phyloP scores from a whole-genome alignment of 1,140 invertebrate species.

The Listronotus bonariensis region DNA sequence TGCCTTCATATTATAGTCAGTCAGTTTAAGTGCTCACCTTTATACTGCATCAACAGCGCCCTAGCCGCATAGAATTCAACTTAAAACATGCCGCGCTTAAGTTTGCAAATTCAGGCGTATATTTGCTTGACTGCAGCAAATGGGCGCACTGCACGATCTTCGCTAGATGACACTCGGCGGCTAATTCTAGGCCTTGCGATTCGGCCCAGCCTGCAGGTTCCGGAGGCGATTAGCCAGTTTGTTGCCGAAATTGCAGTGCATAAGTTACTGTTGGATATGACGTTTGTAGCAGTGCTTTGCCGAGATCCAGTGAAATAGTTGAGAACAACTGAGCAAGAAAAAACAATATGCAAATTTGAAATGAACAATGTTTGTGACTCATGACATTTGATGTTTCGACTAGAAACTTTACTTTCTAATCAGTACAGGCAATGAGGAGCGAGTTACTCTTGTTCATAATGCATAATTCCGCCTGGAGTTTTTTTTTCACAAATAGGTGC shows the following conservation, averaged over 20 bases:
- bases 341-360: no score
- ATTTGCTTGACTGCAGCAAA: constrained; percentile 82
- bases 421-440: no score
- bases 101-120: constrained; percentile 83
- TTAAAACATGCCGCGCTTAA: constrained; percentile 96
- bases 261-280: constrained; percentile 61
- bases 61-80: constrained; percentile 93
- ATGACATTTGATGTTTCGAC: no score
- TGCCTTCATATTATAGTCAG: no score
- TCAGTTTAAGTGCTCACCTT: constrained; percentile 68
- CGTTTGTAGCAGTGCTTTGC: constrained; percentile 92
- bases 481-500: no score
- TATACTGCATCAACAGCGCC: constrained; percentile 83
- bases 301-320: constrained; percentile 97
- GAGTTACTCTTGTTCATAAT: no score
- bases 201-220: constrained; percentile 92
- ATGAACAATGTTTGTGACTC: no score
- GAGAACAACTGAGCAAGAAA: constrained; percentile 71
- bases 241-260: constrained; percentile 76
- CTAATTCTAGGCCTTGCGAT: constrained; percentile 92
- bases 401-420: no score
- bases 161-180: constrained; percentile 96
- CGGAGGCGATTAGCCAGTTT: constrained; percentile 82
- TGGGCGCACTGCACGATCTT: constrained; percentile 90
- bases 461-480: no score